A percentile compares a stretch with the other conserved stretches of the same genome.
These are phyloP conservation scores for Rambutsinella grinnellia DNA, from an alignment of 2,888 invertebrate genomes.

Conservation along the genomic window DNA sequence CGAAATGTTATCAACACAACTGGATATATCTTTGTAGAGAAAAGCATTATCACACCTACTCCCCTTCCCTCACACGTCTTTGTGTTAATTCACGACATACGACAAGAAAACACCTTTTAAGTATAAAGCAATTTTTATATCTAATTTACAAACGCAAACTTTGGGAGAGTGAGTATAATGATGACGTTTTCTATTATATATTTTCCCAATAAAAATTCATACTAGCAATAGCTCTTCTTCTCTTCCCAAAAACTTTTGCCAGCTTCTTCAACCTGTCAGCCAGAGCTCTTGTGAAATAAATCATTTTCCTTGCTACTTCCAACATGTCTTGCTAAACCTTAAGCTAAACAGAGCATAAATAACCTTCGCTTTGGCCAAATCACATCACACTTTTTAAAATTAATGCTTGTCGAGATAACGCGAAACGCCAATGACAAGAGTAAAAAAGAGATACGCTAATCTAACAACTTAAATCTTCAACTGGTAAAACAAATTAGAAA, in stretches of 20 bases:
- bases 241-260: background rate
- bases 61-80: background rate
- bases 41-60: slow-evolving; percentile 51
- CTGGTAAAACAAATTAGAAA: background rate
- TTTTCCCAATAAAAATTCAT: slow-evolving; percentile 29
- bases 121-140: slow-evolving; percentile 9
- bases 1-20: slow-evolving; percentile 42
- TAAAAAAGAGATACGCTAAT: background rate
- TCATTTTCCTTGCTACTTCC: background rate
- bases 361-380: background rate
- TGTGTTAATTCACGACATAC: background rate
- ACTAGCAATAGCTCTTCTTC: background rate
- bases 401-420: background rate
- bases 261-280: background rate
- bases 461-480: background rate
- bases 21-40: slow-evolving; percentile 40
- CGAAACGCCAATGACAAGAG: background rate
- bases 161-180: slow-evolving; percentile 23
- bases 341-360: background rate
- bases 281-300: background rate
- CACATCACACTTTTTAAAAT: background rate
- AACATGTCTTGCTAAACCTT: background rate
- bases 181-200: slow-evolving; percentile 31
- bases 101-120: slow-evolving; percentile 26
- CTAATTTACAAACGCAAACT: slow-evolving; percentile 1